These are phyloP conservation scores for Sus cebifrons DNA, from an alignment of 2,797 vertebrate genomes.

Conservation along the genomic window DNA sequence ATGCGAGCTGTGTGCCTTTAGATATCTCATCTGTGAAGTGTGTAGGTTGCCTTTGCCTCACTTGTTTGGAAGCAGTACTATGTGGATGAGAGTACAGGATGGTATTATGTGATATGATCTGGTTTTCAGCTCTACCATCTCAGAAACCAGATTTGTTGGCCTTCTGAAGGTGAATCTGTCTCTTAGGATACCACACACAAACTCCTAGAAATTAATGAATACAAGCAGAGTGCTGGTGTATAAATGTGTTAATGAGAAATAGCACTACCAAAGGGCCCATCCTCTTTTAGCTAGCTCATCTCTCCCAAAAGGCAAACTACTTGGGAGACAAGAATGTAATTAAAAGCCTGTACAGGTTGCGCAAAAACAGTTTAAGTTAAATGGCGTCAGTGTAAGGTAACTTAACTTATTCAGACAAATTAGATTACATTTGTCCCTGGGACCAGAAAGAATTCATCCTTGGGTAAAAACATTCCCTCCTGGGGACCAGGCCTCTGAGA, in stretches of 20 bases:
- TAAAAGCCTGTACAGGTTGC: neutral
- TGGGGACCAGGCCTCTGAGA: neutral
- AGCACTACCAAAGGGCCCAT: neutral
- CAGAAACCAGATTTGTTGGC: neutral
- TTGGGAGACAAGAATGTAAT: conserved; percentile 39
- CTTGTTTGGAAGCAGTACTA: neutral
- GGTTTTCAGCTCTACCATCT: neutral
- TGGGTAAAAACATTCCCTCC: neutral
- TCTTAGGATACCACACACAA: neutral
- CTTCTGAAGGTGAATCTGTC: neutral
- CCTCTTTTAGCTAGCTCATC: neutral
- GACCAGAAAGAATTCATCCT: neutral
- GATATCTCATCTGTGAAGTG: neutral
- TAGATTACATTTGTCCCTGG: neutral
- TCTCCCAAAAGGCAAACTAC: neutral
- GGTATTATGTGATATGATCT: neutral
- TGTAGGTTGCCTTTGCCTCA: neutral
- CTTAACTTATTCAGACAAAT: conserved; percentile 16
- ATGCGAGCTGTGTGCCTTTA: neutral
- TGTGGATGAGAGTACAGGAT: neutral
- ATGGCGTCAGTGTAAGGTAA: neutral
- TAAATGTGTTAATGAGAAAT: conserved; percentile 23
- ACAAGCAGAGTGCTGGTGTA: neutral
- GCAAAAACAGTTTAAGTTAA: conserved; percentile 12
- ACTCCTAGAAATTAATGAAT: conserved; percentile 8